Base-by-base conservation (phyloP, 2,797 vertebrate species). In the Oryzias sinensis region DNA sequence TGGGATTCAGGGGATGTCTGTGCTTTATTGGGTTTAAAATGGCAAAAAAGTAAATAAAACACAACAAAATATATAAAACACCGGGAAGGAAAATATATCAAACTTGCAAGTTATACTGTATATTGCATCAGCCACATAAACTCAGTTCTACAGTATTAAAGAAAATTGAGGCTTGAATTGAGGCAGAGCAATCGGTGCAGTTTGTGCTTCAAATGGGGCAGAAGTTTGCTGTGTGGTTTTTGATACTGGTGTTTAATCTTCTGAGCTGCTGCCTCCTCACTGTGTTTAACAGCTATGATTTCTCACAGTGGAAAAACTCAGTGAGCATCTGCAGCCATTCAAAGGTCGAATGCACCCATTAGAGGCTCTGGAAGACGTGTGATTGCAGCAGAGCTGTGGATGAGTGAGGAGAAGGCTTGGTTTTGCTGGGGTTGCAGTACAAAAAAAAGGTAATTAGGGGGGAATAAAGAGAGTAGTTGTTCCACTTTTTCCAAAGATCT, bases 401-500 rank as follows among this genome's bases (percentile, higher is more conserved):
- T 80, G 65, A 73, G 59, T 52, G 49, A 73, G 58, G 51, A 55
- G 46, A n/a, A 65, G 37, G 58, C 45, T 41, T 52, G 43, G 67
- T 47, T 78, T 65, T 53, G 56, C 27, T 57, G 27, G 16, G 57
- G 57, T 62, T 72, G 63, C 47, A 70, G 75, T 14, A 62, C 42
- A 66, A 45, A 33, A 49, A 59, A 46, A 57, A 59, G 55, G 42
- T 50, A 62, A 68, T 49, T 44, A 37, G 33, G 33, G 33, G 11
- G 33, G 53, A 64, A 44, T 42, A 48, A 69, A 68, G 13, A 41
- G 22, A 51, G 56, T 58, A 54, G 51, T 66, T 17, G 25, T 49
- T 69, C 20, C 7, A 40, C 14, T 71, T 68, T 73, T 75, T 67
- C 79, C 64, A 76, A 82, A 83, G 68, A 81, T 59, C 65, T 77